Evolutionary conservation across 2,888 invertebrate species (phyloP).

Genomic region (Ariolimax columbianus): DNA sequence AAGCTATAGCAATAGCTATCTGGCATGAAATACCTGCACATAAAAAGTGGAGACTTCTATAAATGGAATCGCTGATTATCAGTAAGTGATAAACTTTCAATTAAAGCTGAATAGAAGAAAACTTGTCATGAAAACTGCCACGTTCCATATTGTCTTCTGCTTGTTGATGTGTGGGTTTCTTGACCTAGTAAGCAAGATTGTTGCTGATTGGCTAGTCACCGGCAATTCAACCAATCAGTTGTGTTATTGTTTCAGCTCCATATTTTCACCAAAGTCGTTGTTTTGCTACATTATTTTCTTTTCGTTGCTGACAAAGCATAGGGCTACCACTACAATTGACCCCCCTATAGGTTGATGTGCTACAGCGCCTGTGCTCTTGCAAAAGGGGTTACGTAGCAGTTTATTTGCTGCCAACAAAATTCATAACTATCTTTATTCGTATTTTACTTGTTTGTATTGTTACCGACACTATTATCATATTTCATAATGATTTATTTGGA

Average conservation of each 20-base stretch:
- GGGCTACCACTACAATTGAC: no score
- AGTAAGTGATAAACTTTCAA: background rate
- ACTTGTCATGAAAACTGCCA: slow-evolving; percentile 7
- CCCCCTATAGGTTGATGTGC: no score
- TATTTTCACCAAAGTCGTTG: no score
- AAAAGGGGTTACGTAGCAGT: no score
- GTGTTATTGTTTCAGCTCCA: background rate
- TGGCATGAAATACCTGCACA: background rate
- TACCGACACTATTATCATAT: no score
- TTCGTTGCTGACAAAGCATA: no score
- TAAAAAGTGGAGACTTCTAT: background rate
- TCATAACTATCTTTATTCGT: no score
- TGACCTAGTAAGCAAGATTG: background rate
- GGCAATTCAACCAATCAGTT: background rate
- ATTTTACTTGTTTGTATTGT: no score
- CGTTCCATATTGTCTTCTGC: slow-evolving; percentile 6
- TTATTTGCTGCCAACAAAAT: no score
- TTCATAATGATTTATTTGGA: no score
- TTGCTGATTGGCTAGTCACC: background rate
- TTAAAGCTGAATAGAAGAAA: background rate
- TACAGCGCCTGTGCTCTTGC: no score
- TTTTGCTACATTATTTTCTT: no score
- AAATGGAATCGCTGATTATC: background rate
- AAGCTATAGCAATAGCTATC: background rate
- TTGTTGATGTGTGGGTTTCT: slow-evolving; percentile 5